Percentiles rank a stretch among this genome's conserved stretches.
Conservation (phyloP, 2,888 invertebrate species). For the Electrophaes corylata region DNA sequence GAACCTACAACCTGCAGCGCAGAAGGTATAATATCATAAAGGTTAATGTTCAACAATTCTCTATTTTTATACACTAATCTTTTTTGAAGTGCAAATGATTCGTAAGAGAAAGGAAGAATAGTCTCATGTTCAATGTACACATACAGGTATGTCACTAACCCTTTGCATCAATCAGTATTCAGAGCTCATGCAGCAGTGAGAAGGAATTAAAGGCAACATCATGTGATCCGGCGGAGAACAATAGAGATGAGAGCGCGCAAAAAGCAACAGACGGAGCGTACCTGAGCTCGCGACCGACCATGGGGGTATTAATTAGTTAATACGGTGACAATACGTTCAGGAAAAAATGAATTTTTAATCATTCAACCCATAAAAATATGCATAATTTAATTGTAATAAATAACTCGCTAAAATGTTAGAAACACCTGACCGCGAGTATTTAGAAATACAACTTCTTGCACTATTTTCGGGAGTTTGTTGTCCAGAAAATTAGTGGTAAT, state of each 20-base stretch:
- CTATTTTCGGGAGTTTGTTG: slow-evolving; percentile 46
- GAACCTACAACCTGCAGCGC: no score
- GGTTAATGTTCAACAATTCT: neutral
- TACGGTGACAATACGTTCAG: slow-evolving; percentile 69
- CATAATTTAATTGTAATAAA: neutral
- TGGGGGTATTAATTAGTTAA: slow-evolving; percentile 76
- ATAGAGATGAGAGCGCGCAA: slow-evolving; percentile 72
- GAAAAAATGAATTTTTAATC: slow-evolving; percentile 31
- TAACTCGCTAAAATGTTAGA: neutral
- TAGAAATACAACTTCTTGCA: slow-evolving; percentile 28
- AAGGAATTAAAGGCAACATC: slow-evolving; percentile 79
- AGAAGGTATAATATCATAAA: no score
- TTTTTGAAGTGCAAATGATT: neutral
- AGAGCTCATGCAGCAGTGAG: slow-evolving; percentile 74
- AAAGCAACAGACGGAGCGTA: slow-evolving; percentile 68
- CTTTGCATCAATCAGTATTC: slow-evolving; percentile 71
- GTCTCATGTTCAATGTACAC: slow-evolving; percentile 13
- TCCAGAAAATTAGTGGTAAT: slow-evolving; percentile 73
- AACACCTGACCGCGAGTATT: slow-evolving; percentile 6
- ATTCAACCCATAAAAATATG: slow-evolving; percentile 4
- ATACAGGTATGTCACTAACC: slow-evolving; percentile 41
- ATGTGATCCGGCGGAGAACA: slow-evolving; percentile 78
- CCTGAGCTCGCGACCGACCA: slow-evolving; percentile 55
- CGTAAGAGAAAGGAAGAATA: slow-evolving; percentile 4
- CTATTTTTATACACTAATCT: neutral